These are phyloP conservation scores for Sarcophaga subvicina DNA, from an alignment of 2,888 invertebrate genomes.

Conservation along the genomic window DNA sequence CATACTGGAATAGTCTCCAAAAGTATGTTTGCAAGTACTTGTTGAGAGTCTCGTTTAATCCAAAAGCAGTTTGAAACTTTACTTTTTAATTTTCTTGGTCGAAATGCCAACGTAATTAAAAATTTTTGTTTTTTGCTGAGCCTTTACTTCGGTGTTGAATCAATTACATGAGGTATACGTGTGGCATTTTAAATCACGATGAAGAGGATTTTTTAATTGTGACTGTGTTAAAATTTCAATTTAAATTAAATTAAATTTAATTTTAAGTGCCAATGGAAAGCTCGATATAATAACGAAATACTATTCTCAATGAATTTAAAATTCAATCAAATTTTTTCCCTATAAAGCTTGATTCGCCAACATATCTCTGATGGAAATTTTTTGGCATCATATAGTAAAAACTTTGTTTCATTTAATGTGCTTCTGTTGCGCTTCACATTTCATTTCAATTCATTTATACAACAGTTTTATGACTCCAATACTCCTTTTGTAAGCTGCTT, in stretches of 20 bases:
- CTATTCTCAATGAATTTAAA: too few relatives aligned
- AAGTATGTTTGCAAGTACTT: not conserved
- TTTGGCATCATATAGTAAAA: too few relatives aligned
- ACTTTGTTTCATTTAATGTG: too few relatives aligned
- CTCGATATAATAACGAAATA: too few relatives aligned
- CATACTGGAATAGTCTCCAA: not conserved
- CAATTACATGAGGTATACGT: not conserved
- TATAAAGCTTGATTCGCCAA: too few relatives aligned
- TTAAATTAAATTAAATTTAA: too few relatives aligned
- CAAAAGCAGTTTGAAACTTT: not conserved
- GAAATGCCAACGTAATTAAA: not conserved
- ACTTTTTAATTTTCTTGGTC: not conserved
- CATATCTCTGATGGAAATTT: too few relatives aligned
- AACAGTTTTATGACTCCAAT: constrained; percentile 8
- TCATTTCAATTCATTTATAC: not conserved
- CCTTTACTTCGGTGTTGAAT: not conserved
- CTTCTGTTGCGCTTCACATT: not conserved
- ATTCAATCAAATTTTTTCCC: too few relatives aligned
- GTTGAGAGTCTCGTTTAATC: not conserved
- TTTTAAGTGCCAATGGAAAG: too few relatives aligned
- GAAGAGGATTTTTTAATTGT: too few relatives aligned
- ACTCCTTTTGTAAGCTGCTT: not conserved
- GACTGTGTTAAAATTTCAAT: too few relatives aligned
- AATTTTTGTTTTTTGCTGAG: too few relatives aligned
- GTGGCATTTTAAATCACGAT: not conserved